A percentile compares a stretch with the other conserved stretches of the same genome.
Conservation (phyloP, 2,113 vertebrate species). For the Mustela lutreola region DNA sequence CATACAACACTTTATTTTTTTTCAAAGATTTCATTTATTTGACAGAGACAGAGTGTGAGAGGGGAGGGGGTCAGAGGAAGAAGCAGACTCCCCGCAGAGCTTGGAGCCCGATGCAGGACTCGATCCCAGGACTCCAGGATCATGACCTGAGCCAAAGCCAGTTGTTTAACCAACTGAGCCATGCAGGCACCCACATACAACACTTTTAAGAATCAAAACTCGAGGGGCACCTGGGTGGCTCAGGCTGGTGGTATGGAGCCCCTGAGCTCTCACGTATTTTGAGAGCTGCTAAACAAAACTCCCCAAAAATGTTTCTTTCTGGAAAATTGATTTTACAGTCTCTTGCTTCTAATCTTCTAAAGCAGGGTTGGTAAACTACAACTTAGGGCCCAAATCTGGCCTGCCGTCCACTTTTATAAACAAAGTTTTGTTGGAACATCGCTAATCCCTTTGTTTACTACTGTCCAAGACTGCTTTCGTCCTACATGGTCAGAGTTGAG, state of each 20-base stretch:
- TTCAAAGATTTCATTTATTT: too few relatives aligned
- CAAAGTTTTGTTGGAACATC: not conserved
- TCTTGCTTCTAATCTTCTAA: not conserved
- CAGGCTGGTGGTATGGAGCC: not conserved
- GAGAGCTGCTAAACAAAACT: not conserved
- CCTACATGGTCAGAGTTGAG: not conserved
- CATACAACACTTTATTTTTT: not conserved
- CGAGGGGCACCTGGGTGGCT: not conserved
- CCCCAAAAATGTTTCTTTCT: not conserved
- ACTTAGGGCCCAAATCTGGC: not conserved
- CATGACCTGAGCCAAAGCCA: too few relatives aligned
- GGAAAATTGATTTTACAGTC: not conserved
- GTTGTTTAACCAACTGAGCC: too few relatives aligned
- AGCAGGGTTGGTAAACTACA: not conserved
- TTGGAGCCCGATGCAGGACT: too few relatives aligned
- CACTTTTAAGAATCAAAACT: not conserved
- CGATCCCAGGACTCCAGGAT: too few relatives aligned
- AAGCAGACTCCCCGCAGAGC: too few relatives aligned
- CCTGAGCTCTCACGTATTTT: not conserved
- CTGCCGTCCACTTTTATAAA: not conserved
- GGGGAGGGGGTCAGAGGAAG: too few relatives aligned
- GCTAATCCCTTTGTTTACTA: not conserved
- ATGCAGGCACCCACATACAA: not conserved
- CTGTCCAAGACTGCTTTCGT: not conserved
- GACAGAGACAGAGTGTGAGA: too few relatives aligned